Base-by-base conservation (phyloP, 2,113 vertebrate species). In the Anoura caudifer region DNA sequence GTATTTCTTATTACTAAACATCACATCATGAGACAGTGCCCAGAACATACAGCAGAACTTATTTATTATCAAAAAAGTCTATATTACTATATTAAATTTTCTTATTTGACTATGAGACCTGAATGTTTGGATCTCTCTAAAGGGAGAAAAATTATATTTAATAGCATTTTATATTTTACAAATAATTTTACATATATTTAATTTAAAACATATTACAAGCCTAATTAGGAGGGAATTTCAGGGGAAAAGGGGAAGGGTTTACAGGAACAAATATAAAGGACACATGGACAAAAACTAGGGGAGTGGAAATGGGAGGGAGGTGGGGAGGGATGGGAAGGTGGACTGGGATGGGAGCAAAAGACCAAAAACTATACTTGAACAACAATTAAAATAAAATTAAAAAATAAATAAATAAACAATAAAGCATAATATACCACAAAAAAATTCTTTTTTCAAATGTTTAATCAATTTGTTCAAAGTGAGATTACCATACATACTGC, bases 91-190 rank as follows among this genome's bases (percentile, higher is more conserved):
- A 26, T 54, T 59, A 84, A 96, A 95, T 50, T 76, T 52, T 11
- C n/a, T 73, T 77, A 77, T 69, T n/a, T 87, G 24, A 31, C 1
- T 87, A 19, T 67, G 69, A 93, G 19, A 38, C 1, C 19, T 79
- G 93, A 24, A 63, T 80, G 63, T 70, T 59, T 75, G 15, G 15
- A 56, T 83, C n/a, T 72, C 45, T 90, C 20, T 75, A 61, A 94
- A 86, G 17, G 4, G 7, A 87, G 5, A 50, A 33, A 87, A 81
- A 43, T 54, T 92, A 75, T 17, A 43, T 82, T 88, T 95, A 91
- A 28, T 31, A 77, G 24, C 3, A 93, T 91, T 88, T 92, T 80
- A 76, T 52, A 92, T 87, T 77, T 91, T 88, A 90, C 5, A 94
- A 77, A 76, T 80, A 72, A 96, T 92, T 90, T 87, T 7, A 41